phyloP scores from a whole-genome alignment of 2,797 vertebrate genomes.

The Gymnothorax reevesii region DNA sequence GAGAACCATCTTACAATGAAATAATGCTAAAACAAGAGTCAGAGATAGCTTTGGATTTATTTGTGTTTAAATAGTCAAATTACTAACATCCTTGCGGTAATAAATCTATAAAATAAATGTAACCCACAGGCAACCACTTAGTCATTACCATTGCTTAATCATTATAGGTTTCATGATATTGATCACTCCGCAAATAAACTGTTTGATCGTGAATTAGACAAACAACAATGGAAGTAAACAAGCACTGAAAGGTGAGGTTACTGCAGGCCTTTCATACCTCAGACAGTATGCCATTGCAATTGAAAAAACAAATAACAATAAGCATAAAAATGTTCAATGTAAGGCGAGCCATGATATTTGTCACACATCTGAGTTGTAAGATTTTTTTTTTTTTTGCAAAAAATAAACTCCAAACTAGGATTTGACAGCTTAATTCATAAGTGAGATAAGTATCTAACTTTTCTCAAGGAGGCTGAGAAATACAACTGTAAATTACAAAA shows the following conservation, averaged over 20 bases:
- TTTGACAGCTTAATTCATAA: background rate
- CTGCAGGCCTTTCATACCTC: no score
- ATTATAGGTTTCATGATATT: no score
- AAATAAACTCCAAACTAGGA: background rate
- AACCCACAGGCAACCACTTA: background rate
- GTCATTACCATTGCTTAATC: no score
- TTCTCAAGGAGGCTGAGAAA: background rate
- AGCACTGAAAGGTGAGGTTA: no score
- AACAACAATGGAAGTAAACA: no score
- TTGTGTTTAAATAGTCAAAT: no score
- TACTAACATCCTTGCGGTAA: no score
- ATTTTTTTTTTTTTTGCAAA: background rate
- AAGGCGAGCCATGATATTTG: background rate
- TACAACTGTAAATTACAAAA: background rate
- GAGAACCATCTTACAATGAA: no score
- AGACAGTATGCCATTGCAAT: background rate
- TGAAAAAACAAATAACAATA: background rate
- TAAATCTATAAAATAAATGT: background rate
- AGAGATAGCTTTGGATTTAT: no score
- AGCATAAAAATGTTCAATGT: background rate
- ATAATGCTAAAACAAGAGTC: no score
- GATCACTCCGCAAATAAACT: no score
- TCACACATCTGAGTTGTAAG: background rate
- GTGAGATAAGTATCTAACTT: background rate
- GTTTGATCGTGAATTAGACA: no score